Percentiles rank a stretch among this genome's conserved stretches.
Conservation (phyloP, 2,888 invertebrate genomes). For the Aphodius sticticus region DNA sequence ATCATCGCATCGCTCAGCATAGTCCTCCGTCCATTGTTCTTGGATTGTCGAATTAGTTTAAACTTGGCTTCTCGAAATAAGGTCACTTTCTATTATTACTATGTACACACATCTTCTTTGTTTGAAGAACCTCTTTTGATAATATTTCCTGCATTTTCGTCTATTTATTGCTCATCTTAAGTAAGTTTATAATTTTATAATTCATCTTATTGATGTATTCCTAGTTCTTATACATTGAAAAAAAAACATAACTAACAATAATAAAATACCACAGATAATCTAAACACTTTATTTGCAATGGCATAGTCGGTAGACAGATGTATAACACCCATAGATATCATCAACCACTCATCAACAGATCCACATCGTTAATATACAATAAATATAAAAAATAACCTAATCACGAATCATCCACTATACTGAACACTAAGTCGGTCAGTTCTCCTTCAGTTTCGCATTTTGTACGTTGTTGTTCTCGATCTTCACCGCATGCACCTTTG, state of each 20-base stretch:
- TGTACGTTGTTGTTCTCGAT: background rate
- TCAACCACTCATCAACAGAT: background rate
- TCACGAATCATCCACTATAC: background rate
- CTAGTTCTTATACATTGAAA: background rate
- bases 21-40: too few relatives aligned
- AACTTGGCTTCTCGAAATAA: too few relatives aligned
- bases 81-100: too few relatives aligned
- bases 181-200: too few relatives aligned
- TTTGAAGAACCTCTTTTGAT: too few relatives aligned
- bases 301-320: background rate
- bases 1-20: too few relatives aligned
- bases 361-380: background rate
- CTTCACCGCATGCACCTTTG: background rate
- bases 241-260: background rate
- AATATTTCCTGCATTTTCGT: too few relatives aligned
- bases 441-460: background rate
- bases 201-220: too few relatives aligned
- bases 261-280: background rate
- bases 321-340: background rate
- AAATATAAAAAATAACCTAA: background rate
- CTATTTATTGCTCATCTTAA: too few relatives aligned
- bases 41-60: too few relatives aligned
- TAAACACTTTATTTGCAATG: background rate
- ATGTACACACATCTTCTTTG: too few relatives aligned
- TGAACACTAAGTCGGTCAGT: background rate